These are phyloP conservation scores for Teleopsis dalmanni DNA, from an alignment of 1,140 invertebrate genomes.

Conservation along the genomic window DNA sequence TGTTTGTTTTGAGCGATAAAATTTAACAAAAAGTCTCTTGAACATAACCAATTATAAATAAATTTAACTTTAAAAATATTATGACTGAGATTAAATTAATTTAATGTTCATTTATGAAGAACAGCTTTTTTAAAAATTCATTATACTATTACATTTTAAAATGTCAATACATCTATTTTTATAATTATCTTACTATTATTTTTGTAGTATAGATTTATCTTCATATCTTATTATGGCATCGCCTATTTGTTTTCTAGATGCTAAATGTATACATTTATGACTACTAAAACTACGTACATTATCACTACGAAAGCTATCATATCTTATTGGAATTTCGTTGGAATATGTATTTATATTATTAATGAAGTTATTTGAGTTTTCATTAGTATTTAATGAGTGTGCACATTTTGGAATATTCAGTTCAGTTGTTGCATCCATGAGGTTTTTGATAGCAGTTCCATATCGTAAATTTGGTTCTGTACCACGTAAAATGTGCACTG, in stretches of 20 bases:
- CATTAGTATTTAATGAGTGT: background rate
- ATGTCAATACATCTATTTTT: background rate
- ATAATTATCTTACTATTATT: slow-evolving; percentile 17
- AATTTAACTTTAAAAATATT: no score
- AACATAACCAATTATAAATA: no score
- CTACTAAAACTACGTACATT: background rate
- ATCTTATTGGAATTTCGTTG: slow-evolving; percentile 8
- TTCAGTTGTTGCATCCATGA: slow-evolving; percentile 17
- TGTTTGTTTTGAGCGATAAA: no score
- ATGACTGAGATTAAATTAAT: no score
- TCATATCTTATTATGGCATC: slow-evolving; percentile 41
- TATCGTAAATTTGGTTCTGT: slow-evolving; percentile 40
- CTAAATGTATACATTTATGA: slow-evolving; percentile 37
- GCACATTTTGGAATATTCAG: slow-evolving; percentile 5
- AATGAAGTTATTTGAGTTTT: background rate
- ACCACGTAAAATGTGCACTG: slow-evolving; percentile 38
- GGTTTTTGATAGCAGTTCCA: slow-evolving; percentile 27
- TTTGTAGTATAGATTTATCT: slow-evolving; percentile 39
- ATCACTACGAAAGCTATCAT: background rate
- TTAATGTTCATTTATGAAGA: no score
- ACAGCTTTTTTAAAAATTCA: no score
- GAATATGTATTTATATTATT: slow-evolving; percentile 3
- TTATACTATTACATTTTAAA: background rate
- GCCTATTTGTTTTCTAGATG: slow-evolving; percentile 42
- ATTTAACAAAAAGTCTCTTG: no score